A percentile compares a stretch with the other conserved stretches of the same genome.
phyloP scores from a whole-genome alignment of 2,888 invertebrate species.

The Fragum sueziense region DNA sequence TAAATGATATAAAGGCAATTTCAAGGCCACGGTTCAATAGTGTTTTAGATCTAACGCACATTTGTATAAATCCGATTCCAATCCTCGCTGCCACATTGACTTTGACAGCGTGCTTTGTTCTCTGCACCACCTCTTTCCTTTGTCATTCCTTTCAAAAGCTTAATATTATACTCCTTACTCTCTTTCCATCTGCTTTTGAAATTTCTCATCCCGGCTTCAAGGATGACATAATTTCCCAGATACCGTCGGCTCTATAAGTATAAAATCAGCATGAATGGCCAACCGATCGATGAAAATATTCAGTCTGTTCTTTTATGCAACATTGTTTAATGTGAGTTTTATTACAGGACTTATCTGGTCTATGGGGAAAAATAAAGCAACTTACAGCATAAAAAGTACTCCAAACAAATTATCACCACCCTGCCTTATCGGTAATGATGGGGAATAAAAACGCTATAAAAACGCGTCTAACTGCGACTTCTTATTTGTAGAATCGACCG shows the following conservation, averaged over 20 bases:
- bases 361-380: constrained; percentile 9
- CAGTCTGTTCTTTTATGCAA: constrained; percentile 5
- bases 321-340: constrained; percentile 3
- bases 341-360: neutral
- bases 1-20: no score
- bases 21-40: no score
- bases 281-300: neutral
- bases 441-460: constrained; percentile 1
- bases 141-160: no score
- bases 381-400: neutral
- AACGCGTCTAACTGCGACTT: neutral
- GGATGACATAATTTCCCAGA: neutral
- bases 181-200: no score
- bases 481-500: neutral
- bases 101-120: no score
- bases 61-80: no score
- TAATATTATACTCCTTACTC: no score
- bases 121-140: no score
- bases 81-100: no score
- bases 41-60: no score
- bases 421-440: constrained; percentile 14
- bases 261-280: neutral
- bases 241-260: neutral
- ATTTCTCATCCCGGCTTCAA: no score
- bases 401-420: constrained; percentile 5